Evolutionary conservation across 2,797 vertebrate species (phyloP).

Genomic region (Phyllotis vaccarum): DNA sequence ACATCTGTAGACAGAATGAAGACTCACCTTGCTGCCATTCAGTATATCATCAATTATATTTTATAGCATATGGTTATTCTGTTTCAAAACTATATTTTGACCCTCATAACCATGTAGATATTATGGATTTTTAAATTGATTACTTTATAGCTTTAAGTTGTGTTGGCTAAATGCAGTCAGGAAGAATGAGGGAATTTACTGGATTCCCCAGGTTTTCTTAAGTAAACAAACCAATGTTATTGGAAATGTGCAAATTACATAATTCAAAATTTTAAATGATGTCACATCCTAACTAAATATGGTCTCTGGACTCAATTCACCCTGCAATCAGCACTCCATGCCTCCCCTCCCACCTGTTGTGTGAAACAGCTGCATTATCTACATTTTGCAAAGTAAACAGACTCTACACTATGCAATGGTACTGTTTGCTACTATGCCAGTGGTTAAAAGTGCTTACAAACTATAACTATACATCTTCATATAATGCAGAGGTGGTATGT

Average conservation of each 20-base stretch:
- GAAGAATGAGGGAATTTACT: background rate
- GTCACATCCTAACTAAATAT: constrained; percentile 68
- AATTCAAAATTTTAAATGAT: constrained; percentile 71
- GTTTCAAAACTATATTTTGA: constrained; percentile 73
- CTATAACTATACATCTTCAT: constrained; percentile 74
- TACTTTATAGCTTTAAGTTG: constrained; percentile 44
- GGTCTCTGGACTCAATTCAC: constrained; percentile 55
- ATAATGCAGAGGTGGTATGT: constrained; percentile 62
- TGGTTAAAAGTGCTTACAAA: constrained; percentile 78
- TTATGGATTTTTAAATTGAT: constrained; percentile 55
- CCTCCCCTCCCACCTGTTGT: constrained; percentile 47
- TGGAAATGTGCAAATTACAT: constrained; percentile 67
- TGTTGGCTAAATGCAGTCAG: background rate
- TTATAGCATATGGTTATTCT: constrained; percentile 72
- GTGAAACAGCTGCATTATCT: constrained; percentile 75
- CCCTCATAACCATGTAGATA: constrained; percentile 24
- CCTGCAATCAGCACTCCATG: constrained; percentile 53
- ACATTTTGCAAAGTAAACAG: constrained; percentile 79
- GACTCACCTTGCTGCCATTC: constrained; percentile 54
- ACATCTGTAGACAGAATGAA: constrained; percentile 59
- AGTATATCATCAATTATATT: constrained; percentile 64
- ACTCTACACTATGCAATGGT: constrained; percentile 50
- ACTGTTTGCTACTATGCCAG: constrained; percentile 74
- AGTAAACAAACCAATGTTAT: constrained; percentile 37
- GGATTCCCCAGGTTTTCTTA: constrained; percentile 46